Base-by-base conservation (phyloP, 2,113 vertebrate genomes). In the Sylvietta virens region DNA sequence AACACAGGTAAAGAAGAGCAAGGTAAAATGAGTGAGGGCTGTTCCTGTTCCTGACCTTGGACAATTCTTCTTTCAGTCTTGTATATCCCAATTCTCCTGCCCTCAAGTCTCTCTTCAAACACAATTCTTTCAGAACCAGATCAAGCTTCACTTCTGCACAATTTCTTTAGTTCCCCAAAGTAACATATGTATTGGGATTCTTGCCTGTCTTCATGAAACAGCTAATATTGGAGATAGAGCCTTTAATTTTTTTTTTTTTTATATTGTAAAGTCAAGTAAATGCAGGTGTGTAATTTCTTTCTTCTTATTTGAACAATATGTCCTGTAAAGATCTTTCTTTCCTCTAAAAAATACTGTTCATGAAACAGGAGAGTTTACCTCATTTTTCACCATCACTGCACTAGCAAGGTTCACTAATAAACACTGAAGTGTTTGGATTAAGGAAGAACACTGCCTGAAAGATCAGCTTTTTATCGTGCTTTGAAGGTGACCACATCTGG, bases 401-500 rank as follows among this genome's bases (percentile, higher is more conserved):
- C n/a, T 58, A 37, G 21, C 3, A 3, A 72, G 22, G 23, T 61
- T 90, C 50, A 54, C 9, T 79, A 72, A 74, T n/a, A 71, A 64
- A 79, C 20, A 80, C 10, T 53, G 24, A 54, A 39, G 4, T 44
- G 10, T 74, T 89, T 80, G 90, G 81, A 85, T 50, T 73, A 91
- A 92, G 61, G 24, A 92, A 82, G 35, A 95, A 19, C 60, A 83
- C 31, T 76, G 66, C 48, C 80, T 90, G 51, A 90, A 94, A 70
- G 54, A 78, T 69, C 62, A 81, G 39, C 45, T 86, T 78, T 69
- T 31, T 62, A 45, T 67, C 9, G 5, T 12, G 9, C 58, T 74
- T 93, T 87, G 66, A 89, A 83, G 30, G 62, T 95, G 84, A 48
- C 13, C 94, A 67, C 64, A 86, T 88, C 82, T 91, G 73, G 40